phyloP scores from a whole-genome alignment of 1,140 invertebrate genomes.

The Drosophila ogumai region DNA sequence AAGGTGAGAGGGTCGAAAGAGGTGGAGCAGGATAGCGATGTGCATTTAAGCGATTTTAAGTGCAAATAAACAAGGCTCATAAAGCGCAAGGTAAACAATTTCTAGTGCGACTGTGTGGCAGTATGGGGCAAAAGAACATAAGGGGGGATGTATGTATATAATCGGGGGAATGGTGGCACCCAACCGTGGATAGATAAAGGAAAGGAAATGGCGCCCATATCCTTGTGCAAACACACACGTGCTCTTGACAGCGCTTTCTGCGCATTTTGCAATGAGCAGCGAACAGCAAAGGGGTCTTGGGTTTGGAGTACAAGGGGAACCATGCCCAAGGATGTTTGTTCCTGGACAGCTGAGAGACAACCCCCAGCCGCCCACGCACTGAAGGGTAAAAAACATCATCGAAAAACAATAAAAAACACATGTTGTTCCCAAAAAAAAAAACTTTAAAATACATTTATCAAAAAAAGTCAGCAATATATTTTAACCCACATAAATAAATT shows the following conservation, averaged over 20 bases:
- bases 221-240: conserved; percentile 82
- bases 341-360: conserved; percentile 28
- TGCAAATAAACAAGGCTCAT: conserved; percentile 66
- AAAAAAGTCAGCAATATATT: neutral
- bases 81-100: conserved; percentile 74
- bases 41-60: conserved; percentile 66
- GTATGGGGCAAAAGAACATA: neutral
- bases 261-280: conserved; percentile 70
- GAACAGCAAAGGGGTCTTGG: conserved; percentile 15
- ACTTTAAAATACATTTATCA: too few relatives aligned
- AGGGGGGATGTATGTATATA: neutral
- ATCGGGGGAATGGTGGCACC: neutral
- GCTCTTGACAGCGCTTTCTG: conserved; percentile 79
- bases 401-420: conserved; percentile 18
- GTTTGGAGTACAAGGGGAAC: conserved; percentile 5
- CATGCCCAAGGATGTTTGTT: conserved; percentile 66
- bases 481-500: too few relatives aligned
- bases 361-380: conserved; percentile 2
- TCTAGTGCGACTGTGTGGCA: conserved; percentile 46
- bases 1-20: neutral
- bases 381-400: neutral
- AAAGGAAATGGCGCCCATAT: conserved; percentile 70
- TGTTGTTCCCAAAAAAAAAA: neutral
- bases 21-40: neutral
- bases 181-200: conserved; percentile 50